Evolutionary conservation across 2,797 vertebrate species (phyloP), one percentile per base, ranked within the genome.

Genomic region (Xenops minutus): DNA sequence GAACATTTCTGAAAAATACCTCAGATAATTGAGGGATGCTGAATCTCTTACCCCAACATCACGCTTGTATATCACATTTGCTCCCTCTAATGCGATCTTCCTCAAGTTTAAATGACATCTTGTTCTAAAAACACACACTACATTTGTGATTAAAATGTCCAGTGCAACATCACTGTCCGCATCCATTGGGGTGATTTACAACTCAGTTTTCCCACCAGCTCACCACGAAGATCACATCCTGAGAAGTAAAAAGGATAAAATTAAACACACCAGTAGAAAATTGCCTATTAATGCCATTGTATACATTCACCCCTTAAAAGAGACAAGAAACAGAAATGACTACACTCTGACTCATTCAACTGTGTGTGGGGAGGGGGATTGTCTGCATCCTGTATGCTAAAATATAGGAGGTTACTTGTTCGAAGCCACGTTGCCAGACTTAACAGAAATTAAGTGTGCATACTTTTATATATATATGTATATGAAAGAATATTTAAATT

Each of bases 41-140:
- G 69, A 95, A 89, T 85, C 58, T 95, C 99, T 98, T 97, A 99
- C 99, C 98, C 99, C 99, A 77, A 98, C 98, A 98, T 99, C 99
- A 68, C 99, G 99, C 96, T 99, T 99, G 97, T 99, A 99, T 98
- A 99, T 99, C 89, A 99, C 99, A 83, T 99, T 99, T 96, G 95
- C 98, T 96, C 99, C 99, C 85, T 99, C 99, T 95, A 99, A 98
- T 84, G 99, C 99, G 37, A 99, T 99, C 95, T 99, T 99, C 93
- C 99, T 98, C 95, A 99, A 98, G 98, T 99, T 99, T 97, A 99
- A 99, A 98, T 99, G 99, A 95, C 99, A 99, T 98, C 99, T 98
- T 96, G 99, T 99, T 98, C 99, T 99, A 98, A 99, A 99, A 91
- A 99, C 99, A 90, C 99, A 99, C 96, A 99, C 99, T 97, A 99